These are phyloP conservation scores for Ramphastos sulfuratus DNA, from an alignment of 2,113 vertebrate species.

Conservation along the genomic window DNA sequence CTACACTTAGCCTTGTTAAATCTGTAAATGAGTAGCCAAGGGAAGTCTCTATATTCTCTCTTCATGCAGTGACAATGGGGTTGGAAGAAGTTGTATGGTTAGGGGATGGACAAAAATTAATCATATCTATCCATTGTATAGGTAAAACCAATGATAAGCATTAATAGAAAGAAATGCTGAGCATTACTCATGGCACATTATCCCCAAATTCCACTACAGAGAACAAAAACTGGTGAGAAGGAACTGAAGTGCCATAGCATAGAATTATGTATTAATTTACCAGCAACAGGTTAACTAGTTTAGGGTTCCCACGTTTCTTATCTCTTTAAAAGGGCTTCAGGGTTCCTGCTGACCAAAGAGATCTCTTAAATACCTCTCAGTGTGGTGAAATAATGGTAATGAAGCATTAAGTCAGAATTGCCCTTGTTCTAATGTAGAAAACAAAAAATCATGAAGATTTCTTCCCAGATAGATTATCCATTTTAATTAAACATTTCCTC, in stretches of 20 bases:
- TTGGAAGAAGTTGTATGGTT: not conserved
- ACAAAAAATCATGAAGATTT: not conserved
- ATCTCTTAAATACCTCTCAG: not conserved
- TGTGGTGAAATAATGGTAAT: not conserved
- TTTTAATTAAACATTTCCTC: slow-evolving; percentile 17
- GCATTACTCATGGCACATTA: not conserved
- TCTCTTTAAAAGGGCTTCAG: not conserved
- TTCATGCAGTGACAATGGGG: not conserved
- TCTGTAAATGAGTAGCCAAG: not conserved
- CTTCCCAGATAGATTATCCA: not conserved
- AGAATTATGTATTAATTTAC: not conserved
- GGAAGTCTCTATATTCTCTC: not conserved
- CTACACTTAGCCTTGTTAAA: too few relatives aligned
- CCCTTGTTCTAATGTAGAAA: not conserved
- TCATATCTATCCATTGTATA: not conserved
- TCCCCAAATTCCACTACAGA: not conserved
- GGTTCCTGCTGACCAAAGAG: not conserved
- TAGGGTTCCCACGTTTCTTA: not conserved
- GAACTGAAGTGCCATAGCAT: not conserved
- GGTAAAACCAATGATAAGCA: not conserved
- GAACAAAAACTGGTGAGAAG: not conserved
- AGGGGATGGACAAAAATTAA: not conserved
- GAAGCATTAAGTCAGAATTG: not conserved
- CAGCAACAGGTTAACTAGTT: not conserved
- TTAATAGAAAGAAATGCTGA: not conserved